These are phyloP conservation scores for Ailuropoda melanoleuca DNA, from an alignment of 2,113 vertebrate genomes.

Conservation along the genomic window DNA sequence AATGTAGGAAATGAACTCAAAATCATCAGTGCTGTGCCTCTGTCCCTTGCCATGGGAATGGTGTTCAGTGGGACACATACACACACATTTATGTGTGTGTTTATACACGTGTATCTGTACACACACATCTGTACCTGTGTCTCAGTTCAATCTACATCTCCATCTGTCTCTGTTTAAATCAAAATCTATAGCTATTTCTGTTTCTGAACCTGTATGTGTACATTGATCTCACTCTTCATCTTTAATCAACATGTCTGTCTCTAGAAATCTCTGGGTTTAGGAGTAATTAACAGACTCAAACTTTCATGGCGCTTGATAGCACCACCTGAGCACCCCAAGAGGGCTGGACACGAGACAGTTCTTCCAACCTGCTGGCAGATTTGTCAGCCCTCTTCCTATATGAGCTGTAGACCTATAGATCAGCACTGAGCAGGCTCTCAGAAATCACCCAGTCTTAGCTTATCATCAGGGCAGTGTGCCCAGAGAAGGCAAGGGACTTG, in stretches of 20 bases:
- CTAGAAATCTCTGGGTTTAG: background rate
- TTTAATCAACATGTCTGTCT: background rate
- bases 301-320: background rate
- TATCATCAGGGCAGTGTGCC: no score
- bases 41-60: background rate
- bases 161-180: background rate
- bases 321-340: accelerated
- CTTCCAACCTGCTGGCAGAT: background rate
- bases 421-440: background rate
- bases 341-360: background rate
- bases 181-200: background rate
- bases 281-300: background rate
- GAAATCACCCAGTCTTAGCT: background rate
- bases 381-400: background rate
- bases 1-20: background rate
- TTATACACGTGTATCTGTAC: background rate
- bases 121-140: background rate
- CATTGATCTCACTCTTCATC: background rate
- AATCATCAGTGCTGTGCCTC: background rate
- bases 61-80: background rate
- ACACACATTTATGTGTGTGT: background rate
- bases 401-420: background rate
- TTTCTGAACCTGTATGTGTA: background rate
- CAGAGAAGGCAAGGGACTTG: background rate
- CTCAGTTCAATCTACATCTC: background rate